A percentile compares a stretch with the other conserved stretches of the same genome.
Evolutionary conservation across 2,797 vertebrate genomes (phyloP).

Genomic region (Busarellus nigricollis): DNA sequence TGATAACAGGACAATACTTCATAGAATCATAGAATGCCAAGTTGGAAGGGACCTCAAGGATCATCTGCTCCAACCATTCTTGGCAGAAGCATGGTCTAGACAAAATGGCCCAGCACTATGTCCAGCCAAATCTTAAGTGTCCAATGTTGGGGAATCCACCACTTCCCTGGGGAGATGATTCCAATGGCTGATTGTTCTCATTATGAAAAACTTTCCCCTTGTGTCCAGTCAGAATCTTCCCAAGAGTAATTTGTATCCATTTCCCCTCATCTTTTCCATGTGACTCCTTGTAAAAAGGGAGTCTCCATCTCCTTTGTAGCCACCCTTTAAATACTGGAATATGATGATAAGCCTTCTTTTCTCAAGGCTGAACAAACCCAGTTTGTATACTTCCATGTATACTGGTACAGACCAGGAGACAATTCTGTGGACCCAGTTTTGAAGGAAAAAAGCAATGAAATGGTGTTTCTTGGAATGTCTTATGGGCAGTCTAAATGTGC

Average conservation of each 20-base stretch:
- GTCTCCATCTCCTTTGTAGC: neutral
- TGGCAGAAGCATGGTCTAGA: neutral
- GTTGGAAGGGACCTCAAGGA: neutral
- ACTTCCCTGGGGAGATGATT: neutral
- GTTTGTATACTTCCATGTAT: neutral
- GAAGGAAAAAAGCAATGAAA: neutral
- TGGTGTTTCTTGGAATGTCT: neutral
- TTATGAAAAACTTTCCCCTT: neutral
- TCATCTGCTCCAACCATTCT: neutral
- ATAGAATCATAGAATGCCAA: neutral
- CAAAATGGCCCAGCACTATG: neutral
- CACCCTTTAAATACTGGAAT: neutral
- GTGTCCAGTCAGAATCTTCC: neutral
- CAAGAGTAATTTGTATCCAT: neutral
- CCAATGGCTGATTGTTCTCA: neutral
- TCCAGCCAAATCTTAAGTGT: neutral
- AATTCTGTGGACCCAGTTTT: neutral
- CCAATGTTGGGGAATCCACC: neutral
- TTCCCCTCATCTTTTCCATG: neutral
- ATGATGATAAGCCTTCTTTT: neutral
- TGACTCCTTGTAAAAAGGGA: neutral
- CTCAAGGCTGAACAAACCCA: neutral
- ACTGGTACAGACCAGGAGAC: neutral
- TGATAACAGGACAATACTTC: neutral
- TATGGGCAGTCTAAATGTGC: neutral